Conservation (phyloP, 2,797 vertebrate genomes). For the Pipistrellus kuhlii region DNA sequence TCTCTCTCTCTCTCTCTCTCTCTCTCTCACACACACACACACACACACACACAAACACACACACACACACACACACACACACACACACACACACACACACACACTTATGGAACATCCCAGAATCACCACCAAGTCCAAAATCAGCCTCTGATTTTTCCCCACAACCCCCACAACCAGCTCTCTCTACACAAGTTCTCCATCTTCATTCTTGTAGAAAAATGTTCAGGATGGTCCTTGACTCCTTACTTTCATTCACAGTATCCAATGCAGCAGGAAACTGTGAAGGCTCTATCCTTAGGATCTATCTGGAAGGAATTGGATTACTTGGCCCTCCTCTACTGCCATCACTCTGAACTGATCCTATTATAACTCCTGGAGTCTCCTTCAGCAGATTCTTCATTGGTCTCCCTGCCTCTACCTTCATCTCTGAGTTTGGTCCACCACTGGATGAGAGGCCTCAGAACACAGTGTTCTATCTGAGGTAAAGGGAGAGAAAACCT, state of each 20-base stretch:
- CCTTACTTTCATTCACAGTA: neutral
- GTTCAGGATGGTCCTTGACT: neutral
- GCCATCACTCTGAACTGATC: neutral
- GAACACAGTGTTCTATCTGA: rapidly evolving
- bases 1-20: too few relatives aligned
- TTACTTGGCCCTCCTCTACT: neutral
- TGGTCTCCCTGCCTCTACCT: neutral
- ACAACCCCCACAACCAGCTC: neutral
- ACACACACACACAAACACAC: too few relatives aligned
- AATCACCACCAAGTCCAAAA: neutral
- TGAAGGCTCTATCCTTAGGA: neutral
- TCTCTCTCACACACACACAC: too few relatives aligned
- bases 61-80: too few relatives aligned
- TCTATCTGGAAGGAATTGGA: neutral
- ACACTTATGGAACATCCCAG: neutral
- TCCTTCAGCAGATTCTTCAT: neutral
- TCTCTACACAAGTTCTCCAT: neutral
- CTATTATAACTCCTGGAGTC: neutral
- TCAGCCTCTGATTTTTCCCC: neutral
- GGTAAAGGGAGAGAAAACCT: neutral
- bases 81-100: too few relatives aligned
- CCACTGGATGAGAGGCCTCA: neutral
- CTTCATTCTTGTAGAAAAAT: neutral
- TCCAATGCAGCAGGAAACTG: neutral
- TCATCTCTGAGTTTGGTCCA: neutral